These are phyloP conservation scores for Megaceryle alcyon DNA, from an alignment of 2,797 vertebrate species.

Conservation along the genomic window DNA sequence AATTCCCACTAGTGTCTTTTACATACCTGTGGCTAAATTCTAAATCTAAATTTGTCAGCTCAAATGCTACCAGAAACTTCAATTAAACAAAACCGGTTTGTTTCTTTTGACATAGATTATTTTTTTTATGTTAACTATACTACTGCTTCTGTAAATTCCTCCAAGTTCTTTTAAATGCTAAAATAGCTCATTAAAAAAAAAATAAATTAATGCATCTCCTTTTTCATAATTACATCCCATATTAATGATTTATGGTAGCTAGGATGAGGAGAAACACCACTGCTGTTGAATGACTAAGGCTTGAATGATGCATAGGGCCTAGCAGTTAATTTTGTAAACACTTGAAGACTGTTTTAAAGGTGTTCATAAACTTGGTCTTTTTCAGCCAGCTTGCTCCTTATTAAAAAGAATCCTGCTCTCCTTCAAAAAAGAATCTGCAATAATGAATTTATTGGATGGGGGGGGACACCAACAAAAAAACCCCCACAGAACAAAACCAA, in stretches of 20 bases:
- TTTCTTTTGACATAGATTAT: neutral
- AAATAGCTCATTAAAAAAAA: neutral
- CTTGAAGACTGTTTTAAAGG: neutral
- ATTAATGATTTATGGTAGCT: neutral
- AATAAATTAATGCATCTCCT: neutral
- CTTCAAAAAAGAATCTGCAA: neutral
- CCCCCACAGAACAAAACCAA: too few species aligned
- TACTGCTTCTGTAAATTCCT: neutral
- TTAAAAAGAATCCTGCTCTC: neutral
- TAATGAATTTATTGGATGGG: neutral
- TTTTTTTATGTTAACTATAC: neutral
- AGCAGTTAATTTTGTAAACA: neutral
- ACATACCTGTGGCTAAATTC: neutral
- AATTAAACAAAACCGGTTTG: neutral
- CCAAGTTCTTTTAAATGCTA: neutral
- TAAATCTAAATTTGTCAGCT: conserved; percentile 26
- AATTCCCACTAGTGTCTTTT: conserved; percentile 28
- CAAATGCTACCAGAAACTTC: neutral
- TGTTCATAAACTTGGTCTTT: neutral
- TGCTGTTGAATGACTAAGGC: neutral
- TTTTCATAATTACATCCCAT: neutral
- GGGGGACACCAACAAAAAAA: too few species aligned
- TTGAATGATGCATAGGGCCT: neutral
- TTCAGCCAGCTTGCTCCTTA: neutral
- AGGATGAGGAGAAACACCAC: neutral